Base-by-base conservation (phyloP, 1,140 invertebrate genomes). In the Diorhabda sublineata region DNA sequence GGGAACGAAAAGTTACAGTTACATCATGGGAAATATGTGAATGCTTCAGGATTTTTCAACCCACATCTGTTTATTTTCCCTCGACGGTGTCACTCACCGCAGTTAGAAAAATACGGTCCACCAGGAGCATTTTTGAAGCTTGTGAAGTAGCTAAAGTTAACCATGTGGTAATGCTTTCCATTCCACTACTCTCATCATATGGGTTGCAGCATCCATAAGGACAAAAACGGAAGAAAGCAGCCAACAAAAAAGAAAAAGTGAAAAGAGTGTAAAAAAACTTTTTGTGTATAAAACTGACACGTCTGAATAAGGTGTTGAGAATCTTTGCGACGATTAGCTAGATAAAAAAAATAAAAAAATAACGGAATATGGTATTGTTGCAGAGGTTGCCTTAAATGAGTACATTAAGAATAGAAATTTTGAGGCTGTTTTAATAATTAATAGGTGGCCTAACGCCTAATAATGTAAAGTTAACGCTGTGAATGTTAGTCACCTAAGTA, bases 1-100 rank as follows among this genome's bases (percentile, higher is more conserved):
- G 77, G 73, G 76, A 78, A 42, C 66, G 71, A n/a, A 81, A 82
- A 69, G 83, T 81, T 26, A 73, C 76, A 63, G 52, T 83, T 4
- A 82, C 79, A 4, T 83, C 80, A 58, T 81, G 77, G 64, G 84
- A 85, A 7, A 60, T 1, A 11, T 3, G 41, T 42, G 3, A 60
- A 26, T 60, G 7, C 6, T 60, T 11, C 58, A 42, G 41, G 58
- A 60, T 60, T 6, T n/a, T 60, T 41, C 58, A 60, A 0, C 58
- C 59, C 59, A 8, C 7, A 4, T 61, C 59, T 60, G 11, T 61
- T 41, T 43, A 61, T 43, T 42, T 61, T 60, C 42, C 58, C 26
- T 60, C 41, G 58, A 61, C 4, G 42, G 42, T 7, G 41, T 61
- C 9, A 61, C 11, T 61, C 11, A 26, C 11, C 11, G 42, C 59